Evolutionary conservation across 2,888 invertebrate species (phyloP).

Genomic region (Temnothorax rugatulus): DNA sequence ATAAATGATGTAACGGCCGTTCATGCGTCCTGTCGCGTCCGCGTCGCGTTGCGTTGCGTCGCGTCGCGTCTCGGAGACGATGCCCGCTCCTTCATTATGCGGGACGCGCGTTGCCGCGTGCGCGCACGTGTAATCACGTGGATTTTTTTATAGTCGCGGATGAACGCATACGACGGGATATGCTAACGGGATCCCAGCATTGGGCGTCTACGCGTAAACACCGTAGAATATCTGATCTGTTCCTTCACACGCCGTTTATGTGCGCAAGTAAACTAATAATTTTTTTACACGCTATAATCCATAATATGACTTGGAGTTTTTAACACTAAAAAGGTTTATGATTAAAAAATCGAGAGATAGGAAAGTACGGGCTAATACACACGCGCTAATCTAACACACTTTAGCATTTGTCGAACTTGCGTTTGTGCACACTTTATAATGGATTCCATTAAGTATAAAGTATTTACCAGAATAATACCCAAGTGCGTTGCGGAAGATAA

Average conservation of each 20-base stretch:
- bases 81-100: slow-evolving; percentile 72
- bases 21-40: slow-evolving; percentile 31
- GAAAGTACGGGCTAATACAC: background rate
- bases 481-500: slow-evolving; percentile 4
- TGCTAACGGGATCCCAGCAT: slow-evolving; percentile 64
- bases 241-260: background rate
- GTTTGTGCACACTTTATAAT: background rate
- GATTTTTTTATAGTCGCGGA: slow-evolving; percentile 57
- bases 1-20: slow-evolving; percentile 74
- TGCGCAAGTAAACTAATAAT: background rate
- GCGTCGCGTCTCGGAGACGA: slow-evolving; percentile 26
- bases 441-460: background rate
- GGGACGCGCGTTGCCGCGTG: slow-evolving; percentile 47
- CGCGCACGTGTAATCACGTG: slow-evolving; percentile 52
- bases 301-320: background rate
- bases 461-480: background rate
- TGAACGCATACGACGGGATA: slow-evolving; percentile 29
- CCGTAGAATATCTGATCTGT: slow-evolving; percentile 19
- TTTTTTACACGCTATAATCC: background rate
- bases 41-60: slow-evolving; percentile 30
- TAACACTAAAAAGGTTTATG: background rate
- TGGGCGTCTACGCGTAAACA: slow-evolving; percentile 44
- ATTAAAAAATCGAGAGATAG: background rate
- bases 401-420: background rate
- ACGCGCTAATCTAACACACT: background rate